phyloP scores from a whole-genome alignment of 2,888 invertebrate species.

The Drosophila colorata region DNA sequence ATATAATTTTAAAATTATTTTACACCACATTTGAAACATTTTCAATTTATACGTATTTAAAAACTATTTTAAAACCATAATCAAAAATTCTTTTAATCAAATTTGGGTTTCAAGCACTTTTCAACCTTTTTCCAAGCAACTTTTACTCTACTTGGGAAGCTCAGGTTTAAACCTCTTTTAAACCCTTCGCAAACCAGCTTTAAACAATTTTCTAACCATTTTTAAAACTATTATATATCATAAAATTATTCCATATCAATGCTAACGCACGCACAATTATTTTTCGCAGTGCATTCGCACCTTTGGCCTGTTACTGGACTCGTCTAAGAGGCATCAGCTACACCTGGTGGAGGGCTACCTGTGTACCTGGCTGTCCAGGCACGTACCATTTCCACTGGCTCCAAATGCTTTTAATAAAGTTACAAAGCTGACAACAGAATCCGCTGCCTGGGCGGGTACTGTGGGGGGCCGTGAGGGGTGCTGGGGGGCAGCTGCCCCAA shows the following conservation, averaged over 20 bases:
- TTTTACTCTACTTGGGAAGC: no score
- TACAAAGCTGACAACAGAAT: constrained; percentile 59
- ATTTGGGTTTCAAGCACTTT: not conserved
- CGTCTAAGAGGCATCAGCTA: constrained; percentile 4
- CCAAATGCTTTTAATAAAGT: constrained; percentile 60
- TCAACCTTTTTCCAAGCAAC: not conserved
- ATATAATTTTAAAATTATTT: no score
- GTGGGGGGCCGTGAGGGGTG: not conserved
- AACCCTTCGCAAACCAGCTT: not conserved
- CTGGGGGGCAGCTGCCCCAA: constrained; percentile 14
- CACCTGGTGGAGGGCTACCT: not conserved
- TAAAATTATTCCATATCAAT: no score
- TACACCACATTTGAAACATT: no score
- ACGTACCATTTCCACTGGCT: constrained; percentile 29
- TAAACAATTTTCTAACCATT: not conserved
- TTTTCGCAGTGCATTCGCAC: constrained; percentile 22
- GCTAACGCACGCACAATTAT: not conserved
- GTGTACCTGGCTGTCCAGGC: constrained; percentile 8
- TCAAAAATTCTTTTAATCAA: no score
- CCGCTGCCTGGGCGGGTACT: constrained; percentile 8
- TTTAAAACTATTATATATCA: not conserved
- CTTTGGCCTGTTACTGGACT: constrained; percentile 11
- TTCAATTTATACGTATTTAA: no score
- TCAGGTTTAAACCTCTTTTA: not conserved
- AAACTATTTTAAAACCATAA: no score